Conservation (phyloP, 1,140 invertebrate species). For the Kradibia gibbosae region DNA sequence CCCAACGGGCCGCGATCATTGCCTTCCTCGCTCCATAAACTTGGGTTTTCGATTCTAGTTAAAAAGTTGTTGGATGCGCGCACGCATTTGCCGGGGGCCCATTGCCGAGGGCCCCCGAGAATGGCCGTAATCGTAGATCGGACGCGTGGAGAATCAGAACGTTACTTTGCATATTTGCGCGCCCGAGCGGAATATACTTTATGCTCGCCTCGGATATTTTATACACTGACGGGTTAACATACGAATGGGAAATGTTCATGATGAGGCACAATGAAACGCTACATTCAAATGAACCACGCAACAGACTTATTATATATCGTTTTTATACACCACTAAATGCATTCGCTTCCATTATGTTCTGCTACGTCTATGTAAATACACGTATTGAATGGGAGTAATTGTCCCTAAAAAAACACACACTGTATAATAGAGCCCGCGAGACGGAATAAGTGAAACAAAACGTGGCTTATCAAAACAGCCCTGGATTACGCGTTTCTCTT, state of each 20-base stretch:
- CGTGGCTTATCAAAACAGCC: constrained; percentile 30
- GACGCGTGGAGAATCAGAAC: background rate
- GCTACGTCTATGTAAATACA: constrained; percentile 4
- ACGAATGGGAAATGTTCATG: background rate
- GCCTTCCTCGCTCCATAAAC: background rate
- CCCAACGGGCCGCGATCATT: background rate
- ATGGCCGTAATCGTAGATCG: background rate
- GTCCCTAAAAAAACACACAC: background rate
- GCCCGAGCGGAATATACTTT: background rate
- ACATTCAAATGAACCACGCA: background rate
- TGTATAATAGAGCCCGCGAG: background rate
- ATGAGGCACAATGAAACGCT: background rate
- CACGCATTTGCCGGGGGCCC: too few relatives aligned
- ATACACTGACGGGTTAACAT: background rate
- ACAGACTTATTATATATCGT: background rate
- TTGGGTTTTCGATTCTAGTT: background rate
- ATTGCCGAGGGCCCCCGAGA: too few relatives aligned
- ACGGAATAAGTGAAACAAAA: background rate
- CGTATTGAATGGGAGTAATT: constrained; percentile 20
- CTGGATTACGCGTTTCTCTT: constrained; percentile 37
- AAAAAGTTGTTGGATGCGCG: background rate
- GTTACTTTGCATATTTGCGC: background rate
- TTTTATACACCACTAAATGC: background rate
- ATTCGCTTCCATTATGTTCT: background rate
- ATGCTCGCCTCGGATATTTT: background rate